Percentiles rank a stretch among this genome's conserved stretches.
Evolutionary conservation across 2,113 vertebrate species (phyloP).

Genomic region (Brevimyrus niger): DNA sequence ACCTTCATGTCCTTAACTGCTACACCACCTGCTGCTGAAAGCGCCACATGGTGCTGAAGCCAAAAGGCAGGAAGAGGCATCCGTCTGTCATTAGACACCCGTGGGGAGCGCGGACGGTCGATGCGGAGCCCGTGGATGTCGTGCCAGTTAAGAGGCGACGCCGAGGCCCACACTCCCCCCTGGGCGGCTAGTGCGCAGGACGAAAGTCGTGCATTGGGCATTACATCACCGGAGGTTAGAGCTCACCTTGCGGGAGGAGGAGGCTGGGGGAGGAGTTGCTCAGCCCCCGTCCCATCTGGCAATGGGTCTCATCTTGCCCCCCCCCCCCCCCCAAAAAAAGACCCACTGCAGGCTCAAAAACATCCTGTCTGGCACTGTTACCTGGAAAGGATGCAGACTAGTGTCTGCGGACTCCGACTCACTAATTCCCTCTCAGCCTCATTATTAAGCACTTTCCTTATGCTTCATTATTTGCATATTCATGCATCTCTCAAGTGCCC

Average conservation of each 20-base stretch:
- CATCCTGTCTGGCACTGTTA: slow-evolving; percentile 16
- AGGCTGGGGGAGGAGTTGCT: neutral
- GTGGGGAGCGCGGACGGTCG: neutral
- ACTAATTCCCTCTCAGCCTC: neutral
- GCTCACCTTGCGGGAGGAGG: neutral
- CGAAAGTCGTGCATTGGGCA: neutral
- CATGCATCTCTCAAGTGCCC: neutral
- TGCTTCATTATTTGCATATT: neutral
- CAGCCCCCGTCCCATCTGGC: slow-evolving; percentile 3
- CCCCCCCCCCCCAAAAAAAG: neutral
- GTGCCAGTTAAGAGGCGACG: neutral
- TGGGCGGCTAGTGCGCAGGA: too few relatives aligned
- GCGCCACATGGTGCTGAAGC: neutral
- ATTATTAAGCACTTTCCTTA: neutral
- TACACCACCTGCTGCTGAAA: neutral
- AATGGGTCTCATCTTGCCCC: neutral
- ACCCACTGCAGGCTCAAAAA: slow-evolving; percentile 7
- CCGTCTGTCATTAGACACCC: neutral
- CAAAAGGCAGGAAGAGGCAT: neutral
- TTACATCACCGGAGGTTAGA: neutral
- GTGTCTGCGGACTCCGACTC: neutral
- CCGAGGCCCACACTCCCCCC: neutral
- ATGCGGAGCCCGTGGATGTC: neutral
- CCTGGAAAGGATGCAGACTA: slow-evolving; percentile 1
- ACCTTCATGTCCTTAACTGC: neutral